Conservation (phyloP, 2,888 invertebrate genomes). For the Doris montereyensis region DNA sequence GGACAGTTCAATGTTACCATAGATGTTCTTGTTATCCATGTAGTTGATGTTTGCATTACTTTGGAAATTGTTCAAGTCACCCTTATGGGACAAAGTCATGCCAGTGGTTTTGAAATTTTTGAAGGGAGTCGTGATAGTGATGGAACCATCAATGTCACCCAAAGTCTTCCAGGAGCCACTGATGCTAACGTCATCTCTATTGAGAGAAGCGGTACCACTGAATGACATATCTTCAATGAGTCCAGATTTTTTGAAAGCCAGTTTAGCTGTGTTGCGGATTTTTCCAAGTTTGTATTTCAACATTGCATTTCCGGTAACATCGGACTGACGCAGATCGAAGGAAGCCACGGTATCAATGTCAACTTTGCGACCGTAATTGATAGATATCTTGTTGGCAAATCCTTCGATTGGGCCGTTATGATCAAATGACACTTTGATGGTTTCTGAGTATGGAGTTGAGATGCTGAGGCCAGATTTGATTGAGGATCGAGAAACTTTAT, state of each 20-base stretch:
- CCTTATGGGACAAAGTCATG: conserved; percentile 3
- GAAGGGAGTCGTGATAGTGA: conserved; percentile 31
- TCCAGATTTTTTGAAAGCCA: conserved; percentile 13
- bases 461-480: conserved; percentile 26
- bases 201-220: background rate
- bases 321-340: conserved; percentile 5
- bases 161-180: conserved; percentile 5
- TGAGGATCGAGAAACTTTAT: conserved; percentile 1
- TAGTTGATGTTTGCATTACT: conserved; percentile 15
- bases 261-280: background rate
- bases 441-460: conserved; percentile 28
- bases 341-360: conserved; percentile 17
- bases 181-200: conserved; percentile 17
- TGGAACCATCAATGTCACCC: background rate
- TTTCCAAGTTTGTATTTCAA: conserved; percentile 34
- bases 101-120: conserved; percentile 7
- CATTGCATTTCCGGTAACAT: conserved; percentile 5
- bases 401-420: background rate
- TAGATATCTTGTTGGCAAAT: conserved; percentile 17
- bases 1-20: conserved; percentile 32
- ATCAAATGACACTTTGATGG: conserved; percentile 26
- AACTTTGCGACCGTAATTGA: conserved; percentile 31
- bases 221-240: conserved; percentile 7
- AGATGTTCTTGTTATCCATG: conserved; percentile 38
- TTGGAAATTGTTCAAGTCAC: conserved; percentile 2